These are phyloP conservation scores for Prorops nasuta DNA, from an alignment of 1,140 invertebrate species.

Conservation along the genomic window DNA sequence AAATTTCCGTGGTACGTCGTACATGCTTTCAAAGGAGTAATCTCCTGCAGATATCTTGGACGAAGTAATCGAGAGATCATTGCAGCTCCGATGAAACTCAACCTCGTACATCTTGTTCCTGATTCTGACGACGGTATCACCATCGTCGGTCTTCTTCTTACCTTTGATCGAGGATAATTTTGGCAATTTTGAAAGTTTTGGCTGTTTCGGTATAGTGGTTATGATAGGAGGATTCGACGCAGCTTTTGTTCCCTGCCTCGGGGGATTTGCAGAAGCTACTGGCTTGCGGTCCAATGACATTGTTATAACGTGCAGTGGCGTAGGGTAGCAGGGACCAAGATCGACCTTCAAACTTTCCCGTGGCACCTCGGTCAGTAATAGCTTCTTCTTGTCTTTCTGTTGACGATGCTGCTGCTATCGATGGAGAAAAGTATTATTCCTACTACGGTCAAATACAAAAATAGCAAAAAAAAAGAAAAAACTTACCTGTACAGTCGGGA, in stretches of 20 bases:
- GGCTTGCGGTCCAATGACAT: slow-evolving; percentile 3
- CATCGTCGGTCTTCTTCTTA: slow-evolving; percentile 1
- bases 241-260: too few relatives aligned
- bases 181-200: neutral
- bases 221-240: too few relatives aligned
- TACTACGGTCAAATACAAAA: too few relatives aligned
- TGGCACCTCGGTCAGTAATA: slow-evolving; percentile 28
- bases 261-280: too few relatives aligned
- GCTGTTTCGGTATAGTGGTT: slow-evolving; percentile 12
- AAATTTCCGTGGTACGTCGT: slow-evolving; percentile 25
- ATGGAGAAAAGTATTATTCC: too few relatives aligned
- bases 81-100: slow-evolving; percentile 16
- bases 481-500: too few relatives aligned
- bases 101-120: slow-evolving; percentile 10
- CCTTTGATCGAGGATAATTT: slow-evolving; percentile 26
- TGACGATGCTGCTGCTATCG: too few relatives aligned
- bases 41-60: slow-evolving; percentile 5
- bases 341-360: slow-evolving; percentile 20
- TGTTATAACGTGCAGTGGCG: neutral
- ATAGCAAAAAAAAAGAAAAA: too few relatives aligned
- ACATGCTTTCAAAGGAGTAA: slow-evolving; percentile 3
- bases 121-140: neutral
- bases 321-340: slow-evolving; percentile 16
- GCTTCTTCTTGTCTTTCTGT: neutral
- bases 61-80: neutral